These are phyloP conservation scores for Oncorhynchus tshawytscha DNA, from an alignment of 2,113 vertebrate genomes.

Conservation along the genomic window DNA sequence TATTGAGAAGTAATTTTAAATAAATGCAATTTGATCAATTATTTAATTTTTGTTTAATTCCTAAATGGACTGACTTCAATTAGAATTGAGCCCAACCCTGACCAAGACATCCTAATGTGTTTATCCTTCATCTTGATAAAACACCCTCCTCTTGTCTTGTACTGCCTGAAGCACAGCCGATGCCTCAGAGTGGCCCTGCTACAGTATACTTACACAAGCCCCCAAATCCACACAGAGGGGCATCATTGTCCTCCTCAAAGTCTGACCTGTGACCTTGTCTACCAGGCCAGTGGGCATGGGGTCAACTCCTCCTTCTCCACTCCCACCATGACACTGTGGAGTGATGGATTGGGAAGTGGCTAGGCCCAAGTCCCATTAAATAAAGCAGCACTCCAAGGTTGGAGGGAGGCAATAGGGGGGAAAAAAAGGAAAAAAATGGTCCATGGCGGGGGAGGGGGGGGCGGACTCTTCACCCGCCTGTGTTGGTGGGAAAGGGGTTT, in stretches of 20 bases:
- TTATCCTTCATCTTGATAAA: neutral
- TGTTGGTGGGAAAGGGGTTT: slow-evolving; percentile 81
- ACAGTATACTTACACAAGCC: neutral
- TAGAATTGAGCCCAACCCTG: no score
- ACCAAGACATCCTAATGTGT: neutral
- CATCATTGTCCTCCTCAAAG: slow-evolving; percentile 12
- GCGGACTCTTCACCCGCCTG: slow-evolving; percentile 5
- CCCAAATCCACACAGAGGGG: slow-evolving; percentile 11
- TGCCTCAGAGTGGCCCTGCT: neutral
- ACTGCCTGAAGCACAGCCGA: neutral
- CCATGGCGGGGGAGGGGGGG: slow-evolving; percentile 29
- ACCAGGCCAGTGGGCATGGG: slow-evolving; percentile 14
- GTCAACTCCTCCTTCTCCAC: slow-evolving; percentile 23
- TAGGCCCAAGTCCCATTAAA: slow-evolving; percentile 41
- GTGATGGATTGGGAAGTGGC: slow-evolving; percentile 56
- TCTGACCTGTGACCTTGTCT: slow-evolving; percentile 35
- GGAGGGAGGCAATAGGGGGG: slow-evolving; percentile 48
- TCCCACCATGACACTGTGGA: slow-evolving; percentile 52
- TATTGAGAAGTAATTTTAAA: no score
- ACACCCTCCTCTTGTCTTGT: neutral
- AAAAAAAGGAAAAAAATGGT: slow-evolving; percentile 34
- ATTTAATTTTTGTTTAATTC: no score
- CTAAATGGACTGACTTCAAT: no score
- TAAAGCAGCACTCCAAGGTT: slow-evolving; percentile 47
- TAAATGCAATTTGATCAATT: no score